Evolutionary conservation across 2,888 invertebrate genomes (phyloP), one percentile per base, ranked within the genome.

Genomic region (Norana najaformis): DNA sequence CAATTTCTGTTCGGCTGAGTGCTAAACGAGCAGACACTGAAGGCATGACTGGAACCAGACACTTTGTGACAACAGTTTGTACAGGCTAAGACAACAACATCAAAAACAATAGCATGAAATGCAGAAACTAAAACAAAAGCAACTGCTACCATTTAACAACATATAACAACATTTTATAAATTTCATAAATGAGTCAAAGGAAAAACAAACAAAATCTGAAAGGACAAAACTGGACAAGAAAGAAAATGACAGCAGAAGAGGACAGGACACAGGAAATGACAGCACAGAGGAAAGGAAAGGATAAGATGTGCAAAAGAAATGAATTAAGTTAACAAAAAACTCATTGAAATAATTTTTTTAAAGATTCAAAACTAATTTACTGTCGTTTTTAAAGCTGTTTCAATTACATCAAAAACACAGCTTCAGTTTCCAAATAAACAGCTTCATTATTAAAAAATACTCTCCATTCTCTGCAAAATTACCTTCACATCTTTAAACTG

Each of bases 1-100:
- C 37, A 16, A 85, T 6, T 16, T 85, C 85, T 23, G 37, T 85
- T 36, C 85, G 85, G 23, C 85, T 85, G 85, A 85, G 85, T 11
- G 85, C 35, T 1, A 85, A 11, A n/a, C 85, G 85, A 35, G 85
- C 85, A 36, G 85, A 85, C 85, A 36, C 34, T 1, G 36, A 36
- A 36, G 85, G 37, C 36, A 20, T 85, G 6, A 85, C 35, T 18
- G 85, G 85, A 69, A 69, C 69, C n/a, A 69, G 69, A 69, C 69
- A 69, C 69, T 69, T 69, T 69, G 69, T 69, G 69, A 69, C 69
- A 69, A 69, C 69, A 69, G 69, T 69, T 8, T 69, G 69, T n/a
- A 69, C 69, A 69, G 69, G 69, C 69, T 69, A n/a, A 11, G 69
- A 69, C 1, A 69, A 69, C 53, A 53, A 53, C 11, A 53, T 6